phyloP scores from a whole-genome alignment of 2,888 invertebrate species.

The Plebejus anna region DNA sequence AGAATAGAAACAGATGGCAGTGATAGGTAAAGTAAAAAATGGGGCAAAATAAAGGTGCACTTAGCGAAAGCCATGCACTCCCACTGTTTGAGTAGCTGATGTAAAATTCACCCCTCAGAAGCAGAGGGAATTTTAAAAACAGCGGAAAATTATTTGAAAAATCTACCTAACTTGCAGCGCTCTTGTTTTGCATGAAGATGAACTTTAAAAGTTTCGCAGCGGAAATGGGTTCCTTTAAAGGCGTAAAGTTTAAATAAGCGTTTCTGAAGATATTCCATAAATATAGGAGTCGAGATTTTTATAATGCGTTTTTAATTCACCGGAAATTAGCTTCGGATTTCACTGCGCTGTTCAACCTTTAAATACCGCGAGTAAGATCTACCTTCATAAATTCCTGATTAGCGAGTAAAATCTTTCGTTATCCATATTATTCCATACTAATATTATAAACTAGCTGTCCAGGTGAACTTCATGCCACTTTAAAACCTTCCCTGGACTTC shows the following conservation, averaged over 20 bases:
- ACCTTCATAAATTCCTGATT: neutral
- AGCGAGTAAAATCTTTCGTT: neutral
- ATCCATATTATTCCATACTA: too few relatives aligned
- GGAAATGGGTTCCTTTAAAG: constrained; percentile 23
- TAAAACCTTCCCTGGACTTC: too few relatives aligned
- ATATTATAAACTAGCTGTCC: too few relatives aligned
- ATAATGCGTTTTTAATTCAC: neutral
- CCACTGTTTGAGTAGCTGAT: constrained; percentile 40
- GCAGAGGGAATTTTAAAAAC: constrained; percentile 36
- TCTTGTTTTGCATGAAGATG: constrained; percentile 28
- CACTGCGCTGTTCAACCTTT: neutral
- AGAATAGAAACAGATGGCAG: constrained; percentile 31
- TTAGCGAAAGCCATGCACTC: constrained; percentile 37
- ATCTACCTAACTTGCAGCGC: constrained; percentile 29
- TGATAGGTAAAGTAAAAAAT: constrained; percentile 37
- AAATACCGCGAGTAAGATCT: neutral
- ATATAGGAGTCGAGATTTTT: constrained; percentile 9
- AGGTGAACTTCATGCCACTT: too few relatives aligned
- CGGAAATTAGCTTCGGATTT: neutral
- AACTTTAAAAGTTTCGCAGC: constrained; percentile 24
- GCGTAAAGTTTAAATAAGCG: constrained; percentile 25
- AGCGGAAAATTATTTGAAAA: constrained; percentile 36
- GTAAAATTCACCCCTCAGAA: constrained; percentile 38
- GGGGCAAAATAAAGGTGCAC: constrained; percentile 36
- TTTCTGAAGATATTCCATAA: constrained; percentile 26